Base-by-base conservation (phyloP, 1,140 invertebrate species). In the Microplitis demolitor region DNA sequence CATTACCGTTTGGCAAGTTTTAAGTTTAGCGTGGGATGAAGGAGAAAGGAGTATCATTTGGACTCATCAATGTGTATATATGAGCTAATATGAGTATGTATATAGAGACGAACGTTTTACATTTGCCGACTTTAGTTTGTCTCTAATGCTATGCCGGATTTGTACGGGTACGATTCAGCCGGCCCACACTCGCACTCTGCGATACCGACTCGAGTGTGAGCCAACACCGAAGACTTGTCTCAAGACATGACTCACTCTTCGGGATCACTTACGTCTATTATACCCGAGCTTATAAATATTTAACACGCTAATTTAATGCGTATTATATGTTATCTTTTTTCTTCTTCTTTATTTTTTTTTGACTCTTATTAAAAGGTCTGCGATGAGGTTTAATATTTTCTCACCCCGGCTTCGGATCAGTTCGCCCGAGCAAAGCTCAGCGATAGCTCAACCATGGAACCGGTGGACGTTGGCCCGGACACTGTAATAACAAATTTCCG, bases 401-500 rank as follows among this genome's bases (percentile, higher is more conserved):
- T 11, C 39, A 45, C 39, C 39, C 39, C 5, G 39, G 11, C 24
- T 24, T 2, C 24, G 24, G 24, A 24, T 24, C 24, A 24, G 24
- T 24, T 24, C 24, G 24, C 24, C 67, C 62, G 67, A 71, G 50
- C 56, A 61, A 13, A 71, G 71, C 56, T 64, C 69, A 54, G 63
- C 4, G 56, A n/a, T 76, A 78, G 80, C 69, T 81, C 84, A 84
- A 87, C 80, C 86, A 84, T 87, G 84, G 83, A 85, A 86, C 85
- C 84, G 83, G 85, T 84, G 79, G 76, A 84, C 79, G 81, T 80
- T 79, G 78, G 60, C 79, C 82, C 84, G 83, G 82, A 83, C 81
- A 85, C 78, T 77, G 80, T 87, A 87, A 87, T 87, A 80, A 83
- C 80, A 77, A 79, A 82, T 83, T 84, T 87, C 86, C 86, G 84